phyloP scores from a whole-genome alignment of 2,888 invertebrate species.

The Heteromyza rotundicornis region DNA sequence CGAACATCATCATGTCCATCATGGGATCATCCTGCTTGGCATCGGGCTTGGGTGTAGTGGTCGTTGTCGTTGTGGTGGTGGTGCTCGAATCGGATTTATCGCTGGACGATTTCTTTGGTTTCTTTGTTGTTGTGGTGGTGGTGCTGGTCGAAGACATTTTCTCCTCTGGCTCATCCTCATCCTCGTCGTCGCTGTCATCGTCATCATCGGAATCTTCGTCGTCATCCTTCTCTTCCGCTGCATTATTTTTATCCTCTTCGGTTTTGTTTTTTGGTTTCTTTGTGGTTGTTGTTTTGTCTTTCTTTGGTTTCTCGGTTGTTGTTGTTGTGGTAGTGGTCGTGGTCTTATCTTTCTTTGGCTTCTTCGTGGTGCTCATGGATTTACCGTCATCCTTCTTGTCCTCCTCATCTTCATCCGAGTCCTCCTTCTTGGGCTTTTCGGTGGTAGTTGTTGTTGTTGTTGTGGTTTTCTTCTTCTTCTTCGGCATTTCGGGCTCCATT shows the following conservation, averaged over 20 bases:
- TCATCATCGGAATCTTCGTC: not conserved
- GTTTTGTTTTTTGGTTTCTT: not conserved
- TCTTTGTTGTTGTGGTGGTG: not conserved
- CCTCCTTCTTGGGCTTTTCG: too few relatives aligned
- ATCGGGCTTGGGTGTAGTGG: conserved; percentile 28
- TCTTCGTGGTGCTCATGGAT: too few relatives aligned
- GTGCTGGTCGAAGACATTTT: conserved; percentile 2
- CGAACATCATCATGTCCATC: conserved; percentile 31
- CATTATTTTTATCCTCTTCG: not conserved
- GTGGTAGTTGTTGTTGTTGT: too few relatives aligned
- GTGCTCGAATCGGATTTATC: not conserved
- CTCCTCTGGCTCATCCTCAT: conserved; percentile 1
- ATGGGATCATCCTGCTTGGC: conserved; percentile 12
- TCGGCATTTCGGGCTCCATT: not conserved
- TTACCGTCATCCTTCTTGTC: too few relatives aligned
- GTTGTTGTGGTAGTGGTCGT: not conserved
- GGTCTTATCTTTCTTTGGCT: not conserved
- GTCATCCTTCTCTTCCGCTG: not conserved
- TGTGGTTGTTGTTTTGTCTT: not conserved
- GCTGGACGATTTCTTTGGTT: not conserved
- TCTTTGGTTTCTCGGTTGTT: not conserved
- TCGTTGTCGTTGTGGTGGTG: conserved; percentile 10
- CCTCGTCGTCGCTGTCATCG: conserved; percentile 6
- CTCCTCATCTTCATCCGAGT: too few relatives aligned
- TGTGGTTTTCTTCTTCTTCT: too few relatives aligned